Conservation (phyloP, 2,888 invertebrate species). For the Muscina levida region DNA sequence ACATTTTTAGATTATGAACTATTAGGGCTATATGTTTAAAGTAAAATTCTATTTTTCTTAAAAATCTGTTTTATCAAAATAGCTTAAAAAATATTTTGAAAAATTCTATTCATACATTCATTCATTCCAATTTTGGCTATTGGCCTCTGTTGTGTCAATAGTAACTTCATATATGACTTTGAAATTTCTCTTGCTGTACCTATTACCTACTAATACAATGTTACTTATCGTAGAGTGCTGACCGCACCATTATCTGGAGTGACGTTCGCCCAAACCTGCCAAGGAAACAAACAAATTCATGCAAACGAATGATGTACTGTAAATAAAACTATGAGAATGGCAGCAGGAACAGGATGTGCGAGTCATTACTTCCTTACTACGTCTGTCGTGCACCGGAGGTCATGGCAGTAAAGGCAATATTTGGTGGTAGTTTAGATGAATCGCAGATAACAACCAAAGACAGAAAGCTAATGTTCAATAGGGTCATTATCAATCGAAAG, state of each 20-base stretch:
- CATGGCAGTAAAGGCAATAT: conserved; percentile 32
- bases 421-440: not conserved
- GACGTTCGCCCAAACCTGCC: not conserved
- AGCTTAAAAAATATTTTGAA: no score
- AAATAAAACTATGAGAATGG: conserved; percentile 26
- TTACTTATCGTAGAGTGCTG: no score
- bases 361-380: conserved; percentile 7
- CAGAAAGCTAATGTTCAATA: conserved; percentile 57
- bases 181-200: no score
- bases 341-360: conserved; percentile 58
- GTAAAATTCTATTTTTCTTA: no score
- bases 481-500: conserved; percentile 67
- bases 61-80: no score
- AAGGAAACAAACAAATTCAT: not conserved
- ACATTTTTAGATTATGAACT: no score
- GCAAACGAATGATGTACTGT: conserved; percentile 40
- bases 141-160: no score
- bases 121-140: no score
- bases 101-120: no score
- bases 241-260: not conserved
- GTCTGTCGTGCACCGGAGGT: conserved; percentile 36
- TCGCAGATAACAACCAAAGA: not conserved
- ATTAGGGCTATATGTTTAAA: no score
- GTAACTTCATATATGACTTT: no score
- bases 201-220: no score